phyloP scores from a whole-genome alignment of 1,140 invertebrate genomes.

The Drusus annulatus region DNA sequence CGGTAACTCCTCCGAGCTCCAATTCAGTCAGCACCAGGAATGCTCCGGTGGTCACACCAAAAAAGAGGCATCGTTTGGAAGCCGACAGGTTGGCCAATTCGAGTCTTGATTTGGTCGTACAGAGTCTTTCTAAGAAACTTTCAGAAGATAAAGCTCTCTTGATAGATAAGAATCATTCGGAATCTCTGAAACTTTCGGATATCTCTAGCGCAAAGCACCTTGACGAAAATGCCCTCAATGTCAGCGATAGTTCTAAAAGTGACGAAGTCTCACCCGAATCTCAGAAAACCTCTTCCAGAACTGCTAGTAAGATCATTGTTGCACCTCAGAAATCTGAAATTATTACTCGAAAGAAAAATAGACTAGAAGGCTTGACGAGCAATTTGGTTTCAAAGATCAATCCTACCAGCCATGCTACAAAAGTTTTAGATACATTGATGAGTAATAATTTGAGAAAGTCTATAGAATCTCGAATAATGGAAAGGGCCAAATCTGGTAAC shows the following conservation, averaged over 20 bases:
- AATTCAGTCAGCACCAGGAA: constrained; percentile 42
- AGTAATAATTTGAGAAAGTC: constrained; percentile 71
- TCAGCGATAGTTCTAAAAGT: constrained; percentile 48
- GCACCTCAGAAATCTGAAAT: constrained; percentile 70
- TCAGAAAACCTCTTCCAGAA: constrained; percentile 66
- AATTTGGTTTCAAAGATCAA: constrained; percentile 72
- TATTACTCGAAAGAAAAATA: constrained; percentile 73
- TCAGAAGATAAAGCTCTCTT: constrained; percentile 64
- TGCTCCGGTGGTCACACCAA: constrained; percentile 71
- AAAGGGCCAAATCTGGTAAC: constrained; percentile 65
- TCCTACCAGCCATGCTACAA: constrained; percentile 69
- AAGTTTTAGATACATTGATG: constrained; percentile 69
- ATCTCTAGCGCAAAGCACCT: constrained; percentile 60
- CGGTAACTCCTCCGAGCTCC: constrained; percentile 54
- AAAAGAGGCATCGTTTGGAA: constrained; percentile 72
- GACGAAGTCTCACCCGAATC: constrained; percentile 60
- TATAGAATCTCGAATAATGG: constrained; percentile 70
- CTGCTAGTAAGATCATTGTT: constrained; percentile 67
- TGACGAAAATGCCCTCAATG: constrained; percentile 59
- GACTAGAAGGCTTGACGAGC: constrained; percentile 73
- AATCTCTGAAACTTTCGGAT: constrained; percentile 43
- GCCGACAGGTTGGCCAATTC: constrained; percentile 66
- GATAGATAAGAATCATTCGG: constrained; percentile 44
- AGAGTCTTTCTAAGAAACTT: constrained; percentile 69
- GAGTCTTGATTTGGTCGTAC: constrained; percentile 68